Evolutionary conservation across 2,797 vertebrate species (phyloP).

Genomic region (Apodemus agrarius): DNA sequence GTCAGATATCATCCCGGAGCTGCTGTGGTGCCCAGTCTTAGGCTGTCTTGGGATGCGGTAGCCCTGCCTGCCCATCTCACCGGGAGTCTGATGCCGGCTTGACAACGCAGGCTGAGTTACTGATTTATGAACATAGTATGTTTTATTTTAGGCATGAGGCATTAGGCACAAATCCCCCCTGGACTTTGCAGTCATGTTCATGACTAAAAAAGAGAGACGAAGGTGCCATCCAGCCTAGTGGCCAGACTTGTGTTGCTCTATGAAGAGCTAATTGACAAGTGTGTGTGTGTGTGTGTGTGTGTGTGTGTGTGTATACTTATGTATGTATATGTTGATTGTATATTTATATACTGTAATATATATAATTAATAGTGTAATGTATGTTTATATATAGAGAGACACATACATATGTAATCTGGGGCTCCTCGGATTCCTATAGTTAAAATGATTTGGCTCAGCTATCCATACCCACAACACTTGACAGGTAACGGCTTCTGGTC

Average conservation of each 20-base stretch:
- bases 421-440: background rate
- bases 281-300: background rate
- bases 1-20: slow-evolving; percentile 17
- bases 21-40: background rate
- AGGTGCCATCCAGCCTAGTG: background rate
- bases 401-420: background rate
- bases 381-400: background rate
- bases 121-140: slow-evolving; percentile 9
- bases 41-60: slow-evolving; percentile 57
- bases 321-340: background rate
- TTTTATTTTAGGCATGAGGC: slow-evolving; percentile 61
- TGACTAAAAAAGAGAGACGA: slow-evolving; percentile 55
- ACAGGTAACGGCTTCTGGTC: background rate
- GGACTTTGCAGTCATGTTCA: background rate
- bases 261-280: slow-evolving; percentile 34
- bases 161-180: background rate
- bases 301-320: background rate
- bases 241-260: slow-evolving; percentile 21
- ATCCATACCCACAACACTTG: background rate
- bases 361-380: background rate
- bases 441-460: background rate
- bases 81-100: background rate
- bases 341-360: background rate
- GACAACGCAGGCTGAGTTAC: slow-evolving; percentile 42
- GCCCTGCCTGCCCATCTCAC: background rate